Percentiles rank a stretch among this genome's conserved stretches.
phyloP scores from a whole-genome alignment of 2,888 invertebrate species.

The Sinodicranocentrus sp. region DNA sequence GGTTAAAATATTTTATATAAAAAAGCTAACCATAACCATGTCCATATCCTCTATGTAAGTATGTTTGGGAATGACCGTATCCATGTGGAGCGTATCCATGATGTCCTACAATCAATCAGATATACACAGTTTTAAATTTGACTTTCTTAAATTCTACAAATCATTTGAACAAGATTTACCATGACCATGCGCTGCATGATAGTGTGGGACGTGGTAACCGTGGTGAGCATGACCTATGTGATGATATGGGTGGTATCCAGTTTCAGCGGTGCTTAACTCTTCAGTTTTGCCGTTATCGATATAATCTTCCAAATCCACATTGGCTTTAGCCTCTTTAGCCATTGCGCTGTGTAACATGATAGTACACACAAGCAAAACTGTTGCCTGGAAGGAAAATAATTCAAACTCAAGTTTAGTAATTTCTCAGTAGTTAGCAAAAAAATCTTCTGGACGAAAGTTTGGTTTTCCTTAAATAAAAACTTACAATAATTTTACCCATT shows the following conservation, averaged over 20 bases:
- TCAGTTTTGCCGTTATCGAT: slow-evolving; percentile 18
- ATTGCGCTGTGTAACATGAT: neutral
- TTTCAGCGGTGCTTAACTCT: slow-evolving; percentile 38
- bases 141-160: neutral
- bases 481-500: neutral
- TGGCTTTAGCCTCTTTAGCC: slow-evolving; percentile 1
- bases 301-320: slow-evolving; percentile 49
- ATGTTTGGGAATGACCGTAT: slow-evolving; percentile 47
- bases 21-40: neutral
- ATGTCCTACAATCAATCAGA: slow-evolving; percentile 15
- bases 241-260: slow-evolving; percentile 34
- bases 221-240: neutral
- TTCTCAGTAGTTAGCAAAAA: neutral
- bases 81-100: slow-evolving; percentile 12
- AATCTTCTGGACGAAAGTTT: neutral
- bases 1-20: too few species aligned
- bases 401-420: neutral
- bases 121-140: slow-evolving; percentile 5
- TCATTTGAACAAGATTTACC: neutral
- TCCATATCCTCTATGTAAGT: slow-evolving; percentile 20
- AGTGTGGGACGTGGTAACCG: neutral
- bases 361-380: neutral
- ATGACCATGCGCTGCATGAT: neutral
- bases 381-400: slow-evolving; percentile 3
- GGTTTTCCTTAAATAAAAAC: neutral